Conservation (phyloP, 2,888 invertebrate genomes). For the Eristalinus sepulchralis region DNA sequence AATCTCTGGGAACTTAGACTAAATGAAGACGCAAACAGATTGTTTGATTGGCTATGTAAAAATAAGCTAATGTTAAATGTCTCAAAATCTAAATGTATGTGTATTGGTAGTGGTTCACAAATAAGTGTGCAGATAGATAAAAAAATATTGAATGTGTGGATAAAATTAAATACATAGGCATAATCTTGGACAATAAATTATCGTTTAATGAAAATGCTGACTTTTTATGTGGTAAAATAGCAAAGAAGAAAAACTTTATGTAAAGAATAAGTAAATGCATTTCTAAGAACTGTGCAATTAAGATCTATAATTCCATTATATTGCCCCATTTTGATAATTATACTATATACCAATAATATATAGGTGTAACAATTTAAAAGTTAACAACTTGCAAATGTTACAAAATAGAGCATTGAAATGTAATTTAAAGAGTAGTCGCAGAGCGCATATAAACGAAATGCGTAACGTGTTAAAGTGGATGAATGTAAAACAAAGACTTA, state of each 20-base stretch:
- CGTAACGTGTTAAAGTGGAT: too few relatives aligned
- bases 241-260: not conserved
- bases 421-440: too few relatives aligned
- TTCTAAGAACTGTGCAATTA: conserved; percentile 10
- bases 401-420: too few relatives aligned
- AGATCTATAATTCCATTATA: not conserved
- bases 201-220: not conserved
- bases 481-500: too few relatives aligned
- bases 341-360: too few relatives aligned
- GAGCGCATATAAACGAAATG: too few relatives aligned
- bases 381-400: too few relatives aligned
- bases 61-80: conserved; percentile 12
- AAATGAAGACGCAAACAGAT: not conserved
- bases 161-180: not conserved
- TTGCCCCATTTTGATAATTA: too few relatives aligned
- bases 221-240: not conserved
- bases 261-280: not conserved
- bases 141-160: too few relatives aligned
- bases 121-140: not conserved
- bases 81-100: conserved; percentile 13
- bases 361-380: too few relatives aligned
- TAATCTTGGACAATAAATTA: conserved; percentile 6
- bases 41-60: conserved; percentile 5
- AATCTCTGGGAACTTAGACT: too few relatives aligned
- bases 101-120: conserved; percentile 4